Base-by-base conservation (phyloP, 2,888 invertebrate species). In the Cerceris ruficornis region DNA sequence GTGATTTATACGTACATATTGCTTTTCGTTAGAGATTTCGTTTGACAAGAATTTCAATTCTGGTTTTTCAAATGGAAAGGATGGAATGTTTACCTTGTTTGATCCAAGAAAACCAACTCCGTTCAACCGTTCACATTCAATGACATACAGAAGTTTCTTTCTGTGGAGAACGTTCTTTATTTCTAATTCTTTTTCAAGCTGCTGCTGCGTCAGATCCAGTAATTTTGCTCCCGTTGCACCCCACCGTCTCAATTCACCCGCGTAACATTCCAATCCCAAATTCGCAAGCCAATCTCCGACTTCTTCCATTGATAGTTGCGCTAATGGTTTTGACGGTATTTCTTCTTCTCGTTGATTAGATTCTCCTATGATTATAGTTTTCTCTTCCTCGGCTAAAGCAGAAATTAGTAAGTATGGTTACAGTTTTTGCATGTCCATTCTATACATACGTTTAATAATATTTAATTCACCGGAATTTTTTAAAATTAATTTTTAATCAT, bases 121-220 rank as follows among this genome's bases (percentile, higher is more conserved):
- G 62, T 86, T 85, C 59, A 80, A 86, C 74, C 87, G 87, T 74
- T 92, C 92, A 0, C 88, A 90, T 71, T 92, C 92, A 50, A 92
- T 85, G 0, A 91, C 92, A 62, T 91, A 92, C 60, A 96, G 94
- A 46, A 99, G 95, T 92, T 99, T 99, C 93, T 99, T 99, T 81
- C 97, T 95, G 90, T 99, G 99, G 87, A 99, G 93, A 0, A 95
- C 94, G 90, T 98, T 96, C 92, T 97, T 97, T 58, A 98, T 94
- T 67, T 95, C 96, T 9, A 98, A 93, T 89, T 98, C 97, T 89
- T 98, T 98, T 92, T 99, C 99, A 52, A 99, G 95, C 85, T 98
- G 96, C 83, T 95, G 94, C 7, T 95, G 95, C 0, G 97, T 95
- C 7, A 97, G 96, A 84, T 96, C 95, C 60, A 97, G 95, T 50